Percentiles rank a stretch among this genome's conserved stretches.
phyloP scores from a whole-genome alignment of 2,888 invertebrate species.

The Apamea anceps region DNA sequence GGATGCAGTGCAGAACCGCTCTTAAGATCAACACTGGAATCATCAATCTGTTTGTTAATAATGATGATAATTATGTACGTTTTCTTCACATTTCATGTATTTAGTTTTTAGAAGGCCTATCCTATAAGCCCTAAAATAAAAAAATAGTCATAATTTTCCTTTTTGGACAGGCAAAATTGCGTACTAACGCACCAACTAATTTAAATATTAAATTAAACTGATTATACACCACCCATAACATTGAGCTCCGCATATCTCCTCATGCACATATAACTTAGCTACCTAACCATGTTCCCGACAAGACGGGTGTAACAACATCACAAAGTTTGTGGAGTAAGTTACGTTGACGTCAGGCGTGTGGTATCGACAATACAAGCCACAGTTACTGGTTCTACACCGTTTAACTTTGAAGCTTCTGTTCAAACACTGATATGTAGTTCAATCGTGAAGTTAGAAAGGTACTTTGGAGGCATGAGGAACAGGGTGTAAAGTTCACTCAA shows the following conservation, averaged over 20 bases:
- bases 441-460: slow-evolving; percentile 31
- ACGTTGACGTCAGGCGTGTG: slow-evolving; percentile 17
- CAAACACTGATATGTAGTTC: slow-evolving; percentile 24
- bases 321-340: slow-evolving; percentile 53
- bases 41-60: background rate
- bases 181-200: background rate
- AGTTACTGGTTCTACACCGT: slow-evolving; percentile 20
- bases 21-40: background rate
- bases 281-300: background rate
- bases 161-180: background rate
- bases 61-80: background rate
- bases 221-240: slow-evolving; percentile 1
- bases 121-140: background rate
- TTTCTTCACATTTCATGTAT: background rate
- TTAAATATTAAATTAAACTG: slow-evolving; percentile 3
- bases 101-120: background rate
- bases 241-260: background rate
- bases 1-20: background rate
- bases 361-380: slow-evolving; percentile 42
- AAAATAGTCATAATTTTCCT: background rate
- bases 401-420: slow-evolving; percentile 43
- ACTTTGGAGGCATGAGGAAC: no score
- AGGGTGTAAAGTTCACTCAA: no score
- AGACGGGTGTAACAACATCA: slow-evolving; percentile 10
- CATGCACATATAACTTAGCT: background rate